A percentile compares a stretch with the other conserved stretches of the same genome.
phyloP scores from a whole-genome alignment of 1,140 invertebrate species.

The Brachionus paranguensis region DNA sequence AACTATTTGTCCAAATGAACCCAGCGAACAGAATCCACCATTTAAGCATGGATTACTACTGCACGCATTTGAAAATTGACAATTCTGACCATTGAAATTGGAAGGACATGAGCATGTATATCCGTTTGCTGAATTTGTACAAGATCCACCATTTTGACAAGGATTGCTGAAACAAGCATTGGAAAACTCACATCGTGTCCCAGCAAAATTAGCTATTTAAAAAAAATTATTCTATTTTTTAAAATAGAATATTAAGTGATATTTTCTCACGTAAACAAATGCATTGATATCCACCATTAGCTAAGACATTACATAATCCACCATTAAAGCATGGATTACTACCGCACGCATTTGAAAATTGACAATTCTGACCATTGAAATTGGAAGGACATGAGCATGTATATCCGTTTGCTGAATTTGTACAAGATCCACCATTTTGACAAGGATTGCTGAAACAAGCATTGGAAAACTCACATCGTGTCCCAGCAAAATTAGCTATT shows the following conservation, averaged over 20 bases:
- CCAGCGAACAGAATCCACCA: conserved; percentile 48
- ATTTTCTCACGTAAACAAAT: conserved; percentile 13
- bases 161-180: background rate
- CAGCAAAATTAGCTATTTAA: background rate
- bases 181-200: background rate
- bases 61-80: background rate
- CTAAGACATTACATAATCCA: background rate
- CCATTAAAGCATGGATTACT: conserved; percentile 58
- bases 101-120: background rate
- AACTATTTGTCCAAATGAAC: background rate
- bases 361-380: background rate
- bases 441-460: conserved; percentile 6
- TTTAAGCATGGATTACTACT: conserved; percentile 54
- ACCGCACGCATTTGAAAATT: background rate
- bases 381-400: background rate
- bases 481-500: background rate
- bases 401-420: background rate
- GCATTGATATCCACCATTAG: background rate
- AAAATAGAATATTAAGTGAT: background rate
- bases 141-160: conserved; percentile 12
- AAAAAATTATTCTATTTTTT: background rate
- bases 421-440: conserved; percentile 3
- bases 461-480: background rate
- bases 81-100: background rate
- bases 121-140: background rate